Conservation (phyloP, 2,797 vertebrate genomes). For the Periophthalmus magnuspinnatus region DNA sequence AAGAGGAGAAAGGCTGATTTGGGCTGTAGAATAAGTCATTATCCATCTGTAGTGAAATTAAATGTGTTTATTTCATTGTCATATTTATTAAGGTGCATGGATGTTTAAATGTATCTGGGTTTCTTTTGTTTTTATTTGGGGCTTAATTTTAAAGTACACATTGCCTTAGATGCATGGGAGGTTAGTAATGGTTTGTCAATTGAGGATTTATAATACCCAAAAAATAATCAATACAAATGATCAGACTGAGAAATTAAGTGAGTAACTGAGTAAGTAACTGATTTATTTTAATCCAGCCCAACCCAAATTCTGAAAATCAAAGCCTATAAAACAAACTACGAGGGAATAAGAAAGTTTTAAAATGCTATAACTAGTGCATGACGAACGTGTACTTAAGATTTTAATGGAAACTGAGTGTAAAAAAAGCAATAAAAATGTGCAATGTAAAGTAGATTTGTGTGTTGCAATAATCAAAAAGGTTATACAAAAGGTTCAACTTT, state of each 20-base stretch:
- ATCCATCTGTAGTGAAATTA: constrained; percentile 2
- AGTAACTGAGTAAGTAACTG: too few species aligned
- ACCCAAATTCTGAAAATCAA: neutral
- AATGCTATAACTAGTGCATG: constrained; percentile 22
- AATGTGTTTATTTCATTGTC: constrained; percentile 23
- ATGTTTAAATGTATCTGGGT: constrained; percentile 23
- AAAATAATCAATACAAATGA: neutral
- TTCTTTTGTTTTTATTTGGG: constrained; percentile 2
- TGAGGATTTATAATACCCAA: neutral
- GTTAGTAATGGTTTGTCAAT: too few species aligned
- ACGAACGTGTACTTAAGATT: constrained; percentile 32
- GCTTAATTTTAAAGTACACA: constrained; percentile 4
- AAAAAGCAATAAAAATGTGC: constrained; percentile 13
- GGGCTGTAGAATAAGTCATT: constrained; percentile 64
- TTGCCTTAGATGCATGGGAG: constrained; percentile 25
- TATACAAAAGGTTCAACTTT: too few species aligned
- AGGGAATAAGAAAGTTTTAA: neutral
- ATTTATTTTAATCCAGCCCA: neutral
- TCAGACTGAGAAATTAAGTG: neutral
- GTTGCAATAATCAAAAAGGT: too few species aligned
- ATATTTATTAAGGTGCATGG: constrained; percentile 29
- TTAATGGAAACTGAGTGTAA: constrained; percentile 14
- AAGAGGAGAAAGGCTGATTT: neutral
- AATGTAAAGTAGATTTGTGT: neutral
- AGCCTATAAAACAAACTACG: neutral